Evolutionary conservation across 2,888 invertebrate genomes (phyloP).

Genomic region (Lithophane socia): DNA sequence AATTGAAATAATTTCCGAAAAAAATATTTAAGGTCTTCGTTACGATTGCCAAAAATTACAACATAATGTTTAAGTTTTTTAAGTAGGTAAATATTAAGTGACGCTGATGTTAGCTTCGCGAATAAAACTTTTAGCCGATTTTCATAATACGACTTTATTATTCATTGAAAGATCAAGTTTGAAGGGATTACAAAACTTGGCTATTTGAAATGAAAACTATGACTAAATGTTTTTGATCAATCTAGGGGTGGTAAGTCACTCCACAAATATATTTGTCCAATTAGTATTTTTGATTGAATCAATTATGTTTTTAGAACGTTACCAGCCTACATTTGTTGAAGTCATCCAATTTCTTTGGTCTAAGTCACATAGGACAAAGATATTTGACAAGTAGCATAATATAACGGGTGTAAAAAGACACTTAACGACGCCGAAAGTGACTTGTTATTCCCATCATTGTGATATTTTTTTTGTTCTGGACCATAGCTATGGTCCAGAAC

Average conservation of each 20-base stretch:
- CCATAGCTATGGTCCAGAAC: too few species aligned
- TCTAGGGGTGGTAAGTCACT: not conserved
- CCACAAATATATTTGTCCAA: not conserved
- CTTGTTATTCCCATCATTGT: too few species aligned
- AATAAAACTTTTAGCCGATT: not conserved
- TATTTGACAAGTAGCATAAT: not conserved
- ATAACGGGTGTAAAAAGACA: too few species aligned
- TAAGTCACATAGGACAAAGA: not conserved
- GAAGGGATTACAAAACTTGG: not conserved
- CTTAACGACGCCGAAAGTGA: too few species aligned
- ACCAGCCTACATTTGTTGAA: not conserved
- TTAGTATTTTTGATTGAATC: not conserved
- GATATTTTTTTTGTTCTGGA: too few species aligned
- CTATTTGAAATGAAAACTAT: not conserved
- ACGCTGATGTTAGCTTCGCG: not conserved
- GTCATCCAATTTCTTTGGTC: not conserved
- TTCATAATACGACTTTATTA: slow-evolving; percentile 1
- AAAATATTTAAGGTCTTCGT: not conserved
- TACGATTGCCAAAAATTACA: not conserved
- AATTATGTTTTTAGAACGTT: not conserved
- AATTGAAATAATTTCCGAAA: not conserved
- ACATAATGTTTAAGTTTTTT: not conserved
- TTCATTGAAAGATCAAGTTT: not conserved
- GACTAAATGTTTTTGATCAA: not conserved
- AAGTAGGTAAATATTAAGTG: not conserved